Evolutionary conservation across 2,888 invertebrate species (phyloP).

Genomic region (Strigamia transsilvanica): DNA sequence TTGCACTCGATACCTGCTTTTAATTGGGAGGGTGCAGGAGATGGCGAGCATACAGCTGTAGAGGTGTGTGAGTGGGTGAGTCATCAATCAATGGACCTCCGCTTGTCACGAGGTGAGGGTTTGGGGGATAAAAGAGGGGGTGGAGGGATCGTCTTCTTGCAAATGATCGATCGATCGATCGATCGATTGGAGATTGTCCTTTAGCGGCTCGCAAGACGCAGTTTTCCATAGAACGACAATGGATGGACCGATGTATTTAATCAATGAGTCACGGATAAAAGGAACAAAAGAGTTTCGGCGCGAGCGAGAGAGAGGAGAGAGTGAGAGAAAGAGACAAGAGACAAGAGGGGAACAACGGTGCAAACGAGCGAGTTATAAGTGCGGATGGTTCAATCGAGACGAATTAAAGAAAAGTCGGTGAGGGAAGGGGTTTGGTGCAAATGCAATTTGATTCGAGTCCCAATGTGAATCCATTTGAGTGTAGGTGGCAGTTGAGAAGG

Average conservation of each 20-base stretch:
- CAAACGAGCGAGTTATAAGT: slow-evolving; percentile 39
- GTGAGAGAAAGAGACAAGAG: too few species aligned
- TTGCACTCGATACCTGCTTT: slow-evolving; percentile 40
- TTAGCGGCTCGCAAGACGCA: slow-evolving; percentile 36
- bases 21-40: slow-evolving; percentile 26
- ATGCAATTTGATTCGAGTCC: slow-evolving; percentile 48
- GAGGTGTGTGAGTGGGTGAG: slow-evolving; percentile 50
- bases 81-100: slow-evolving; percentile 52
- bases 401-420: slow-evolving; percentile 42
- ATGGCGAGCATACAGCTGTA: slow-evolving; percentile 8
- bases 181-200: slow-evolving; percentile 42
- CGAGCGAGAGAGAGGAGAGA: not conserved
- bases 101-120: slow-evolving; percentile 46
- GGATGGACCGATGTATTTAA: slow-evolving; percentile 38
- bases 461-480: slow-evolving; percentile 39
- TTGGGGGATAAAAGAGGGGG: not conserved
- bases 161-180: slow-evolving; percentile 45
- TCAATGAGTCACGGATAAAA: slow-evolving; percentile 48
- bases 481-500: slow-evolving; percentile 50
- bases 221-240: slow-evolving; percentile 33
- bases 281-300: slow-evolving; percentile 44
- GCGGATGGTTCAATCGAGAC: slow-evolving; percentile 36
- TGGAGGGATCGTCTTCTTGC: slow-evolving; percentile 22
- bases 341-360: not conserved
- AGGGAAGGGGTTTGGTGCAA: slow-evolving; percentile 50